Evolutionary conservation across 2,797 vertebrate genomes (phyloP).

Genomic region (Sciaenops ocellatus): DNA sequence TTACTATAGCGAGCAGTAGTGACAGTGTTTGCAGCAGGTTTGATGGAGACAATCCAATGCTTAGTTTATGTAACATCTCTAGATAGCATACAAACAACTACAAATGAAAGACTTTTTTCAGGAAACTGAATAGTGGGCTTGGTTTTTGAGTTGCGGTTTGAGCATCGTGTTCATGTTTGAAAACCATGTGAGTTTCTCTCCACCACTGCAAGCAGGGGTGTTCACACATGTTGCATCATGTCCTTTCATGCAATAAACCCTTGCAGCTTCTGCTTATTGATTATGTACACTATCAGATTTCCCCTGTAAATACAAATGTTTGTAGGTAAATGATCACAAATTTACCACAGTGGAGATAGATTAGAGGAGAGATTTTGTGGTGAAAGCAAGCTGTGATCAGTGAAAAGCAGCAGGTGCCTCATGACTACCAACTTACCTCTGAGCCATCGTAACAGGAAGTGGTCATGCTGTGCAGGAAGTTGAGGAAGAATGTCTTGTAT

Average conservation of each 20-base stretch:
- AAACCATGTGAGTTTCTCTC: constrained; percentile 18
- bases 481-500: constrained; percentile 90
- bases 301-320: background rate
- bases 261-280: constrained; percentile 30
- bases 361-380: background rate
- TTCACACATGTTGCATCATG: constrained; percentile 20
- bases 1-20: background rate
- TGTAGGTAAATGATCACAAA: background rate
- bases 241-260: constrained; percentile 29
- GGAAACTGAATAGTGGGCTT: background rate
- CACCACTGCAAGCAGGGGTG: background rate
- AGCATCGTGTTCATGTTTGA: background rate
- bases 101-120: background rate
- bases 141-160: constrained; percentile 1
- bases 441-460: constrained; percentile 95
- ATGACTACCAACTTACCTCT: constrained; percentile 85
- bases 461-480: constrained; percentile 91
- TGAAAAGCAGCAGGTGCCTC: background rate
- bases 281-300: background rate
- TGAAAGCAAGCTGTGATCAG: background rate
- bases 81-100: background rate
- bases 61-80: background rate
- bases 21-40: background rate
- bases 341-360: background rate
- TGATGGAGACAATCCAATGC: background rate